Evolutionary conservation across 2,888 invertebrate genomes (phyloP).

Genomic region (Globia sparganii): DNA sequence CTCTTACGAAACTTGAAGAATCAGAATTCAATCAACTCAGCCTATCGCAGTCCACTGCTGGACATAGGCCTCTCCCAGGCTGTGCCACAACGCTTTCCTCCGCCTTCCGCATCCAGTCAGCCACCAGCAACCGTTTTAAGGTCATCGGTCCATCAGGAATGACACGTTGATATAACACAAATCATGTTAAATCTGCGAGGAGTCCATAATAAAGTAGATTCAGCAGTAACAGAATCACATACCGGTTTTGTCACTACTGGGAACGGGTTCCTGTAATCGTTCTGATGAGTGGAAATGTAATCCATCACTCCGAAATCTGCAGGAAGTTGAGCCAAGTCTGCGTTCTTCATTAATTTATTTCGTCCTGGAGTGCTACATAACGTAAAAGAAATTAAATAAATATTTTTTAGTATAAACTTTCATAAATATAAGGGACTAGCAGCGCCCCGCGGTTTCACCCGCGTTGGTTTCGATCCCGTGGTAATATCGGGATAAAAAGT

Average conservation of each 20-base stretch:
- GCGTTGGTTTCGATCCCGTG: too few species aligned
- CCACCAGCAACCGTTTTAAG: neutral
- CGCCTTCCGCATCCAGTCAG: neutral
- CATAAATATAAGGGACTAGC: neutral
- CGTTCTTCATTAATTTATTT: constrained; percentile 84
- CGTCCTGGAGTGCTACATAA: constrained; percentile 81
- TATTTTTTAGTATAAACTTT: neutral
- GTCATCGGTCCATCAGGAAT: neutral
- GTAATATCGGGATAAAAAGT: too few species aligned
- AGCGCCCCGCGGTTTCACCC: too few species aligned
- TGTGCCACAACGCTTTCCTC: neutral
- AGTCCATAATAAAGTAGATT: neutral
- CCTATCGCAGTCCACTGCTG: neutral
- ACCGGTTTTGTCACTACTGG: constrained; percentile 87
- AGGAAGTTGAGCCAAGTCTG: constrained; percentile 83
- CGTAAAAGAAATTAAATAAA: neutral
- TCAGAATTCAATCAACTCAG: neutral
- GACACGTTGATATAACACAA: neutral
- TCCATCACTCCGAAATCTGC: constrained; percentile 85
- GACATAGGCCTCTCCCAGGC: neutral
- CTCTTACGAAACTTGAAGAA: neutral
- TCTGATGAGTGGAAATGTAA: constrained; percentile 87
- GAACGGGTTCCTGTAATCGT: constrained; percentile 88
- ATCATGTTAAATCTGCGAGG: neutral
- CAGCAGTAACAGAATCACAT: constrained; percentile 46